Percentiles rank a stretch among this genome's conserved stretches.
phyloP scores from a whole-genome alignment of 2,797 vertebrate genomes.

The Diglossa cyanea region DNA sequence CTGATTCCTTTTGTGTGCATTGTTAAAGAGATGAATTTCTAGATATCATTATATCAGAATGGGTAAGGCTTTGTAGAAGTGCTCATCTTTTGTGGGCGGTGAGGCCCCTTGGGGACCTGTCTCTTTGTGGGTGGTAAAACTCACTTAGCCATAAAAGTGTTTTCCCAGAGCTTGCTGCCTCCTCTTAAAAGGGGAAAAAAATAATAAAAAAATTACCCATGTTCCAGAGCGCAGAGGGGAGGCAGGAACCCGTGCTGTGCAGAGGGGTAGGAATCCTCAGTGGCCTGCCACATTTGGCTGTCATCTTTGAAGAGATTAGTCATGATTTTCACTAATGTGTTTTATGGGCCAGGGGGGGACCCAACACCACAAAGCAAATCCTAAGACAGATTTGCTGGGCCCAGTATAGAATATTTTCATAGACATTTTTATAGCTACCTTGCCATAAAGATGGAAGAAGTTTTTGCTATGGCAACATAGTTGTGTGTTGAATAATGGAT shows the following conservation, averaged over 20 bases:
- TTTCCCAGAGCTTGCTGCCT: constrained; percentile 60
- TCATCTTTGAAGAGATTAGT: background rate
- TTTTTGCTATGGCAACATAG: background rate
- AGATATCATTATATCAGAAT: constrained; percentile 54
- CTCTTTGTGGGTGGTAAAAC: constrained; percentile 74
- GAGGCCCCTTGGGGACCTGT: constrained; percentile 70
- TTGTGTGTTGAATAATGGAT: background rate
- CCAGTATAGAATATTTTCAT: background rate
- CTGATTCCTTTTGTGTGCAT: constrained; percentile 46
- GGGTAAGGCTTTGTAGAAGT: constrained; percentile 54
- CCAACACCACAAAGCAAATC: background rate
- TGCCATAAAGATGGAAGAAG: background rate
- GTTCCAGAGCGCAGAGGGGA: background rate
- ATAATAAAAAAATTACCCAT: constrained; percentile 26
- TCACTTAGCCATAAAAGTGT: constrained; percentile 70
- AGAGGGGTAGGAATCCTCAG: background rate
- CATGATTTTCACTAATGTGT: background rate
- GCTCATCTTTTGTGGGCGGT: constrained; percentile 64
- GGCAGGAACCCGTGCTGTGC: background rate
- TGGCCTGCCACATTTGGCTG: background rate
- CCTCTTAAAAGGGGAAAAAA: background rate
- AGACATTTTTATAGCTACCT: background rate
- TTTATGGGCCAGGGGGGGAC: rapidly evolving
- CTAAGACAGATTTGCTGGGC: background rate
- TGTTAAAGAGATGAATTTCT: constrained; percentile 52